Evolutionary conservation across 2,113 vertebrate genomes (phyloP), one percentile per base, ranked within the genome.

Genomic region (Aegotheles bennettii): DNA sequence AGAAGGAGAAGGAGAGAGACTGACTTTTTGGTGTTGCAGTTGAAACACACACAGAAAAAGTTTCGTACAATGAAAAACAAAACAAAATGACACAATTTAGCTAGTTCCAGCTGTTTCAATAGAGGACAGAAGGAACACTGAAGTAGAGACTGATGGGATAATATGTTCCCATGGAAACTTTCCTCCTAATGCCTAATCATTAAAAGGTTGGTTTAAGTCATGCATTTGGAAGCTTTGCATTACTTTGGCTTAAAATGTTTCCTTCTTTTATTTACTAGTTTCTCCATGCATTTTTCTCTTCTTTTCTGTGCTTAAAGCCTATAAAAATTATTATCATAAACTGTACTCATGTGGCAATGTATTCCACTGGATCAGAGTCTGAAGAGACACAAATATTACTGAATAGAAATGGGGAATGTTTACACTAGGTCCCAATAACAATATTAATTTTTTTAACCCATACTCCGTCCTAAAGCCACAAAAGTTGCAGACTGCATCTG

Each of bases 141-240:
- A 84, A 94, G 86, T 87, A 85, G 45, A 89, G 70, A 85, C 74
- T 87, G 89, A 95, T 91, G 89, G 87, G 84, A 89, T 91, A 94
- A 85, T 89, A 91, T 79, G 74, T 93, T 91, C 87, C 93, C 93
- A 95, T 89, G 84, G 94, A 96, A 97, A 95, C 81, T 95, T 91
- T 89, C 57, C 21, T 83, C 36, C 54, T 94, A 89, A 94, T 0
- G 25, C 53, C 87, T 95, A 87, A 91, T 93, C 48, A 71, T 80
- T 95, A 80, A 75, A 92, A 97, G 77, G 84, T 89, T 95, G 77
- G 29, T 56, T 89, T 93, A 95, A 87, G 65, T 79, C 78, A 78
- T 42, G 48, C 70, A 54, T 89, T 94, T 95, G 57, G 73, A 93
- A 73, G 69, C 69, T 92, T 83, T 76, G 42, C 64, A 81, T 87